A percentile compares a stretch with the other conserved stretches of the same genome.
Conservation (phyloP, 2,888 invertebrate genomes). For the Onchidella celtica region DNA sequence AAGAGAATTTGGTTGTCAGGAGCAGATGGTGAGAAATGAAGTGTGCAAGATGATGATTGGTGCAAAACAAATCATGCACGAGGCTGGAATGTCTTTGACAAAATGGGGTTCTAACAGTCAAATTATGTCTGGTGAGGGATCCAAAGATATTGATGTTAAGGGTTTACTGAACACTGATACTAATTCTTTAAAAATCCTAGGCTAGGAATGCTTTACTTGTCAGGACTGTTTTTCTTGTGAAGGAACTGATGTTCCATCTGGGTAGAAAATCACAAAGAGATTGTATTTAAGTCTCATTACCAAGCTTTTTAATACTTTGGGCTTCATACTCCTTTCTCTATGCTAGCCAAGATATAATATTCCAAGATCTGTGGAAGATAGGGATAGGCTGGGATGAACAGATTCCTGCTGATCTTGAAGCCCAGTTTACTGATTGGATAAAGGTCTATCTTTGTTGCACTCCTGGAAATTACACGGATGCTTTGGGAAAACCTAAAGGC, state of each 20-base stretch:
- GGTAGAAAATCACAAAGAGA: constrained; percentile 46
- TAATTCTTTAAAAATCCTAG: constrained; percentile 43
- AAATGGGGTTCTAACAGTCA: constrained; percentile 58
- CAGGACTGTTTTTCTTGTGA: constrained; percentile 50
- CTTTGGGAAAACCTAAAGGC: not conserved
- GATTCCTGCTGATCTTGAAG: not conserved
- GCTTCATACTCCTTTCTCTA: constrained; percentile 48
- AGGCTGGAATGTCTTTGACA: not conserved
- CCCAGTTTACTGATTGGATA: constrained; percentile 25
- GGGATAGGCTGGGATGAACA: constrained; percentile 61
- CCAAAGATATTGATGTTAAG: not conserved
- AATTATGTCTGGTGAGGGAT: not conserved
- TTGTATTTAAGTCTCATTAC: constrained; percentile 53
- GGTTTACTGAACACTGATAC: not conserved
- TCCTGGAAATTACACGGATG: not conserved
- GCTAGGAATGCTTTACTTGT: constrained; percentile 45
- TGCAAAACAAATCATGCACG: not conserved
- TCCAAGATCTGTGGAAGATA: constrained; percentile 63
- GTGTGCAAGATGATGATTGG: not conserved
- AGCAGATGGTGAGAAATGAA: constrained; percentile 36
- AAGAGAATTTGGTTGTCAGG: constrained; percentile 56
- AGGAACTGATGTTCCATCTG: constrained; percentile 8
- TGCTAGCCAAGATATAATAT: constrained; percentile 57
- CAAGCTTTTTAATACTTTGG: constrained; percentile 59
- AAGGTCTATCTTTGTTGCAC: too few relatives aligned